A percentile compares a stretch with the other conserved stretches of the same genome.
These are phyloP conservation scores for Caloenas nicobarica DNA, from an alignment of 2,113 vertebrate species.

Conservation along the genomic window DNA sequence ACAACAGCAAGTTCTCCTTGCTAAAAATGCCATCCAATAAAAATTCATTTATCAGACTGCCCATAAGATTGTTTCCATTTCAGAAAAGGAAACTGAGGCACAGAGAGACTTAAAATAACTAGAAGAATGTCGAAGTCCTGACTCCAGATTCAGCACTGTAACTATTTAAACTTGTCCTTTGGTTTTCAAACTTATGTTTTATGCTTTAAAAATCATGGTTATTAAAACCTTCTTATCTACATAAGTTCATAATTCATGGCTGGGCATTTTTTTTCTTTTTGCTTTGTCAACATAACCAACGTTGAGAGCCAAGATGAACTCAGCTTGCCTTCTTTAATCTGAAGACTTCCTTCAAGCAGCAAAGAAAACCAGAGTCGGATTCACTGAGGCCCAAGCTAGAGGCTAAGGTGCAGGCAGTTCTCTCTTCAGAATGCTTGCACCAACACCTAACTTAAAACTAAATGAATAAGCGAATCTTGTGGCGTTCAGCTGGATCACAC, in stretches of 20 bases:
- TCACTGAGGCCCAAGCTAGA: background rate
- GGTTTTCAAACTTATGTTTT: background rate
- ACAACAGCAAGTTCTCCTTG: background rate
- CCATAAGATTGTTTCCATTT: background rate
- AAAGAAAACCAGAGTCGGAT: background rate
- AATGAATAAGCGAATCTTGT: conserved; percentile 15
- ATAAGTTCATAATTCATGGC: background rate
- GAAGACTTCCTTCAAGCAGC: conserved; percentile 5
- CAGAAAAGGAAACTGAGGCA: background rate
- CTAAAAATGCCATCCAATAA: background rate
- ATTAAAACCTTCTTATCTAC: background rate
- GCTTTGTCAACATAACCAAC: background rate
- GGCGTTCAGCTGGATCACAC: background rate
- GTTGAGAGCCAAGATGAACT: background rate
- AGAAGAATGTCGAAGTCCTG: background rate
- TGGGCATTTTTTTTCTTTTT: background rate
- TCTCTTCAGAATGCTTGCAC: background rate
- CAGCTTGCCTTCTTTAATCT: background rate
- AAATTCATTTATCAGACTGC: background rate
- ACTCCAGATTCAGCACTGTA: background rate
- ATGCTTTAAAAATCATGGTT: background rate
- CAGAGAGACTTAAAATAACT: background rate
- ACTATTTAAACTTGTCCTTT: background rate
- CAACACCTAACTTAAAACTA: background rate
- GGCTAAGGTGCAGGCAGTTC: background rate